Evolutionary conservation across 2,797 vertebrate genomes (phyloP).

Genomic region (Holocentrus rufus): DNA sequence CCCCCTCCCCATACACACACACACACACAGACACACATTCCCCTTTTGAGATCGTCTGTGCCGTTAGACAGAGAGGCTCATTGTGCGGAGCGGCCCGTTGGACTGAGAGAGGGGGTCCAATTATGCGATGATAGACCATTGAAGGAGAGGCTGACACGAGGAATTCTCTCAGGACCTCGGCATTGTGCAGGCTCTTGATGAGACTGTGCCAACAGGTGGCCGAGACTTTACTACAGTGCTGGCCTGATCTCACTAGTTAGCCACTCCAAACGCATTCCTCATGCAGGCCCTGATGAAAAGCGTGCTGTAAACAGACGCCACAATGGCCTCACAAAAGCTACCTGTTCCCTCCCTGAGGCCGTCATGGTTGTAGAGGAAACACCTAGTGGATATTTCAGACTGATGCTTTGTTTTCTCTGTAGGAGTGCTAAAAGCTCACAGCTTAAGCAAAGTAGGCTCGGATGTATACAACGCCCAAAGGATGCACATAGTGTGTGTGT

Average conservation of each 20-base stretch:
- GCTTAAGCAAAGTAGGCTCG: slow-evolving; percentile 35
- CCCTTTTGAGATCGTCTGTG: slow-evolving; percentile 56
- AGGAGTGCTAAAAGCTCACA: slow-evolving; percentile 24
- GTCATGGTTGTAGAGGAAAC: slow-evolving; percentile 13
- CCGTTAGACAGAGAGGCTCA: slow-evolving; percentile 72
- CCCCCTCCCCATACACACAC: neutral
- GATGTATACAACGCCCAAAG: slow-evolving; percentile 26
- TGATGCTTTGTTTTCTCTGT: slow-evolving; percentile 59
- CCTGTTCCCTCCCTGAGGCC: neutral
- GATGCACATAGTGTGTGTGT: slow-evolving; percentile 19
- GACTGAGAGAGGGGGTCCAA: slow-evolving; percentile 44
- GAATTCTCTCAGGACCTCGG: slow-evolving; percentile 67
- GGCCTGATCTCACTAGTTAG: slow-evolving; percentile 33
- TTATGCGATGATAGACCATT: slow-evolving; percentile 38
- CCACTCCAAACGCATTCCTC: slow-evolving; percentile 10
- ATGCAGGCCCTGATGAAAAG: slow-evolving; percentile 30
- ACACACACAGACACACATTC: slow-evolving; percentile 29
- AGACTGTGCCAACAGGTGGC: slow-evolving; percentile 57
- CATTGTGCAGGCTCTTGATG: slow-evolving; percentile 43
- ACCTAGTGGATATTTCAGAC: slow-evolving; percentile 39
- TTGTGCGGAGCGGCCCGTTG: slow-evolving; percentile 65
- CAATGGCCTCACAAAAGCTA: slow-evolving; percentile 34
- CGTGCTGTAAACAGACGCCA: slow-evolving; percentile 50
- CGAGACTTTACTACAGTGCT: slow-evolving; percentile 17
- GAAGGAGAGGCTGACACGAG: slow-evolving; percentile 48